Evolutionary conservation across 2,888 invertebrate genomes (phyloP).

Genomic region (Kuschelorhynchus macadamiae): DNA sequence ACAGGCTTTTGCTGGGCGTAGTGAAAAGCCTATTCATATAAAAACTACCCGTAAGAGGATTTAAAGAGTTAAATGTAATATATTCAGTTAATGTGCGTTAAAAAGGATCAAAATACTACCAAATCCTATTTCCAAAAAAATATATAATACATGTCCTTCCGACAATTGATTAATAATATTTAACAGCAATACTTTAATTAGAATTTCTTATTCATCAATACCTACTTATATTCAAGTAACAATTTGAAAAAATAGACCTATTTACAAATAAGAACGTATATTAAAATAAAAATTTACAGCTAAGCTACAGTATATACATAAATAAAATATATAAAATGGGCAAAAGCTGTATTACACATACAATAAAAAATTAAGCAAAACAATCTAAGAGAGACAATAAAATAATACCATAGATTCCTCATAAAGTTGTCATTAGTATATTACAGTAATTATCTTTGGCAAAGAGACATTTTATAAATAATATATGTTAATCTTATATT

Average conservation of each 20-base stretch:
- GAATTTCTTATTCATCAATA: too few relatives aligned
- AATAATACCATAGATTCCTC: conserved; percentile 26
- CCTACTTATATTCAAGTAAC: too few relatives aligned
- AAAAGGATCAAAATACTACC: too few relatives aligned
- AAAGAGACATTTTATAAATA: conserved; percentile 40
- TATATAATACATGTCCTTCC: too few relatives aligned
- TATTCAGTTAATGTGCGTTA: too few relatives aligned
- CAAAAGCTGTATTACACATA: conserved; percentile 26
- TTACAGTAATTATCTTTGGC: conserved; percentile 54
- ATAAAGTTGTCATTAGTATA: conserved; percentile 19
- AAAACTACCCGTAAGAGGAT: too few relatives aligned
- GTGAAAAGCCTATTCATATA: too few relatives aligned
- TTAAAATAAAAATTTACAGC: conserved; percentile 58
- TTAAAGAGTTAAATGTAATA: too few relatives aligned
- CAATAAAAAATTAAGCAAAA: conserved; percentile 27
- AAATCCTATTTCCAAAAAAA: too few relatives aligned
- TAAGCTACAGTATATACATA: conserved; percentile 58
- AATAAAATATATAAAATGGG: conserved; percentile 43
- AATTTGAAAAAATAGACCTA: conserved; percentile 44
- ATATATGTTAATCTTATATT: conserved; percentile 34
- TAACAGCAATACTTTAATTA: too few relatives aligned
- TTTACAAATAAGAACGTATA: conserved; percentile 55
- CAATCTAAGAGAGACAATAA: conserved; percentile 18
- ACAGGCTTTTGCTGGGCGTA: too few relatives aligned
- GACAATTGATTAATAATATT: too few relatives aligned